These are phyloP conservation scores for Paratrypauchen microcephalus DNA, from an alignment of 2,797 vertebrate species.

Conservation along the genomic window DNA sequence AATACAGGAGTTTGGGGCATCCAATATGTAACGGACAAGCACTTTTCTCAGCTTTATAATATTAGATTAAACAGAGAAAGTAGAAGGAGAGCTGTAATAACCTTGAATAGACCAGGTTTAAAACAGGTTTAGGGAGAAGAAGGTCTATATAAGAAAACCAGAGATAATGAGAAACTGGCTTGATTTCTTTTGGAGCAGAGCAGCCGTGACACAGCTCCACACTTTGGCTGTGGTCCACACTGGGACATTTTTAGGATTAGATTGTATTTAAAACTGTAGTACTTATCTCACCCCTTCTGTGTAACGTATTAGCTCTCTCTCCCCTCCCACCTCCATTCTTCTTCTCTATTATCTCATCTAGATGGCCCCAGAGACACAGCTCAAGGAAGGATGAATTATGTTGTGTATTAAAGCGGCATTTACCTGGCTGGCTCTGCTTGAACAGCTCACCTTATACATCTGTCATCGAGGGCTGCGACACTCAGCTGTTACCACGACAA, in stretches of 20 bases:
- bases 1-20: not conserved
- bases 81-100: slow-evolving; percentile 42
- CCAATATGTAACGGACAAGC: not conserved
- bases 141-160: slow-evolving; percentile 9
- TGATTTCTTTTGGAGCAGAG: slow-evolving; percentile 41
- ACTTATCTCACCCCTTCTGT: slow-evolving; percentile 38
- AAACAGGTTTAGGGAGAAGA: slow-evolving; percentile 53
- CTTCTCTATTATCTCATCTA: slow-evolving; percentile 58
- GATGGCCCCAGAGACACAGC: slow-evolving; percentile 48
- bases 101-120: slow-evolving; percentile 38
- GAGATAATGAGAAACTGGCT: slow-evolving; percentile 54
- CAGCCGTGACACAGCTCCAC: slow-evolving; percentile 41
- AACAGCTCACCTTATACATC: slow-evolving; percentile 55
- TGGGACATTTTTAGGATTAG: slow-evolving; percentile 39
- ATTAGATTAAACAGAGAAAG: not conserved
- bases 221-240: slow-evolving; percentile 42
- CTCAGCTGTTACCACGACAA: slow-evolving; percentile 42
- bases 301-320: slow-evolving; percentile 17
- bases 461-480: slow-evolving; percentile 41
- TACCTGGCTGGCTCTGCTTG: slow-evolving; percentile 64
- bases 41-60: not conserved
- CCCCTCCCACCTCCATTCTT: slow-evolving; percentile 31
- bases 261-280: slow-evolving; percentile 53
- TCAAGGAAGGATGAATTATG: slow-evolving; percentile 62
- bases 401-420: slow-evolving; percentile 65